Evolutionary conservation across 2,797 vertebrate species (phyloP).

Genomic region (Coccyzus lansbergi): DNA sequence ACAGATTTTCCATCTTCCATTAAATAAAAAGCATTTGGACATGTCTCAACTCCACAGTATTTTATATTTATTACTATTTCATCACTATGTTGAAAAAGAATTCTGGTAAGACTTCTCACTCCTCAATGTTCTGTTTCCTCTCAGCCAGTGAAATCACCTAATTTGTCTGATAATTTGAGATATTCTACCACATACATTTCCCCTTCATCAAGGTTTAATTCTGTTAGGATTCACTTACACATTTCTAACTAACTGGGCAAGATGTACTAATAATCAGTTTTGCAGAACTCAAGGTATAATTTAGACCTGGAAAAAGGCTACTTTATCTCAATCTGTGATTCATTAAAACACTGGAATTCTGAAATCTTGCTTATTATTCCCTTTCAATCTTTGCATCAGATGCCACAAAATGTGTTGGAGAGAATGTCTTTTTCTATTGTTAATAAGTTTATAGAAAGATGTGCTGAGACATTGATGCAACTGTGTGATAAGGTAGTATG

Average conservation of each 20-base stretch:
- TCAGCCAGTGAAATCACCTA: background rate
- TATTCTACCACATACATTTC: background rate
- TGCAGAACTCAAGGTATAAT: background rate
- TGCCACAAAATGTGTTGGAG: background rate
- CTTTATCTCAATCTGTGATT: background rate
- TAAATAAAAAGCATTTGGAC: background rate
- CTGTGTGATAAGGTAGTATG: background rate
- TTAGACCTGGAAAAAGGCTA: background rate
- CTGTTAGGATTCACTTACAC: background rate
- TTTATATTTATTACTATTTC: background rate
- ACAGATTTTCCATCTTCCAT: background rate
- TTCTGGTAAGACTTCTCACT: background rate
- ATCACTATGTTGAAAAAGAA: background rate
- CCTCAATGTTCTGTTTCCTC: background rate
- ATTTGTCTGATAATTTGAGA: background rate
- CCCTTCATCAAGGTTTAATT: constrained; percentile 13
- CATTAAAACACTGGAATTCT: background rate
- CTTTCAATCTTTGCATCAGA: background rate
- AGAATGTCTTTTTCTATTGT: background rate
- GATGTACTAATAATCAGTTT: background rate
- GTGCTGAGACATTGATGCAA: background rate
- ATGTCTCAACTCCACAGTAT: background rate
- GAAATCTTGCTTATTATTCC: background rate
- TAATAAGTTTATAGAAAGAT: background rate
- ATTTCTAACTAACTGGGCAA: constrained; percentile 31